phyloP scores from a whole-genome alignment of 2,888 invertebrate species.

The Cetonia aurata region DNA sequence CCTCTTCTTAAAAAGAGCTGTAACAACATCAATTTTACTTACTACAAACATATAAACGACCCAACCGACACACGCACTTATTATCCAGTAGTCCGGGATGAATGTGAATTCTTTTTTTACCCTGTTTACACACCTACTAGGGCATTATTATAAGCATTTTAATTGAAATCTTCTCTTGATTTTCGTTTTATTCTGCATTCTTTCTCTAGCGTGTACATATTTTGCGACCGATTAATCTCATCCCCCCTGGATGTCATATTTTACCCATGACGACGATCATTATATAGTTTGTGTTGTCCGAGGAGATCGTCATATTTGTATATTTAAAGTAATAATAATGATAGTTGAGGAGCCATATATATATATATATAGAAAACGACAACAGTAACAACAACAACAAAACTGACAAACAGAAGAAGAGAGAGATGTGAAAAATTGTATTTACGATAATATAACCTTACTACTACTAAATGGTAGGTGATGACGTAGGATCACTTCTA shows the following conservation, averaged over 20 bases:
- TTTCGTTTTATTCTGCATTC: constrained; percentile 9
- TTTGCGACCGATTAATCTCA: constrained; percentile 31
- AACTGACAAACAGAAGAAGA: too few species aligned
- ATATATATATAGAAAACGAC: neutral
- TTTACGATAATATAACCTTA: too few species aligned
- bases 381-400: neutral
- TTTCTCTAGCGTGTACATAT: constrained; percentile 32
- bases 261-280: too few species aligned
- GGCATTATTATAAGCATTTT: constrained; percentile 46
- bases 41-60: constrained; percentile 17
- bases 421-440: too few species aligned
- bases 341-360: neutral
- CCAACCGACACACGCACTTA: neutral
- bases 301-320: constrained; percentile 42
- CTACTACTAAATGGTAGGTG: too few species aligned
- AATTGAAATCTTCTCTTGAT: constrained; percentile 13
- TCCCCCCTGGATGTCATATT: too few species aligned
- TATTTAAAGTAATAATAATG: neutral
- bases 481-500: too few species aligned
- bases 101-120: constrained; percentile 39
- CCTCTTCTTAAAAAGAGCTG: constrained; percentile 18
- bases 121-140: constrained; percentile 46
- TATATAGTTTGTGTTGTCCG: too few species aligned
- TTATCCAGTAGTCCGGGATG: constrained; percentile 45
- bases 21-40: constrained; percentile 5